Evolutionary conservation across 2,113 vertebrate species (phyloP).

Genomic region (Callionymus lyra): DNA sequence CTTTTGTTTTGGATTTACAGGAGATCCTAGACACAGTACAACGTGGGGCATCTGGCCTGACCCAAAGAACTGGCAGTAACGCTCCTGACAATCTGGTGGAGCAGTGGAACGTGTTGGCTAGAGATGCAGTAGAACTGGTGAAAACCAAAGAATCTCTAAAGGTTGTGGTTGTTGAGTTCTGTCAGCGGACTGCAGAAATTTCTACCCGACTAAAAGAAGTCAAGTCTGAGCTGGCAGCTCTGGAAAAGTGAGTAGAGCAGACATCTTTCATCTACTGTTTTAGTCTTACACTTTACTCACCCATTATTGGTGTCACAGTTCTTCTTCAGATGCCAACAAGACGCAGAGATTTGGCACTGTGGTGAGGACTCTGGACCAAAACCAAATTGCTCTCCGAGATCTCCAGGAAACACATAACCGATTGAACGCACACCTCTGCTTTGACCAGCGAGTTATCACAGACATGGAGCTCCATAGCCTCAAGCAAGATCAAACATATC

Average conservation of each 20-base stretch:
- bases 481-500: slow-evolving; percentile 65
- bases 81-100: slow-evolving; percentile 24
- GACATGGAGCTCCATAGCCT: slow-evolving; percentile 63
- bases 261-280: not conserved
- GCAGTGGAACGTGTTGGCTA: slow-evolving; percentile 69
- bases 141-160: slow-evolving; percentile 69
- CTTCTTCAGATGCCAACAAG: slow-evolving; percentile 49
- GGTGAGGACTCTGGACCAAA: slow-evolving; percentile 63
- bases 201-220: slow-evolving; percentile 61
- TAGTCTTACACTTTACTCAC: not conserved
- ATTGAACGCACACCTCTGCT: slow-evolving; percentile 58
- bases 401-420: slow-evolving; percentile 56
- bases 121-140: slow-evolving; percentile 65
- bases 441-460: slow-evolving; percentile 60
- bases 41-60: slow-evolving; percentile 27
- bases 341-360: slow-evolving; percentile 64
- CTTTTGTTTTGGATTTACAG: slow-evolving; percentile 24
- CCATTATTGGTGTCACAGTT: not conserved
- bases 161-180: slow-evolving; percentile 66
- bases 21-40: slow-evolving; percentile 35
- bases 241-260: slow-evolving; percentile 72
- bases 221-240: slow-evolving; percentile 63
- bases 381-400: slow-evolving; percentile 60
- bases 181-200: slow-evolving; percentile 49
- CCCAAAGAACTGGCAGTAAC: slow-evolving; percentile 19